Conservation (phyloP, 2,888 invertebrate species). For the Drosophila nr. fundita region DNA sequence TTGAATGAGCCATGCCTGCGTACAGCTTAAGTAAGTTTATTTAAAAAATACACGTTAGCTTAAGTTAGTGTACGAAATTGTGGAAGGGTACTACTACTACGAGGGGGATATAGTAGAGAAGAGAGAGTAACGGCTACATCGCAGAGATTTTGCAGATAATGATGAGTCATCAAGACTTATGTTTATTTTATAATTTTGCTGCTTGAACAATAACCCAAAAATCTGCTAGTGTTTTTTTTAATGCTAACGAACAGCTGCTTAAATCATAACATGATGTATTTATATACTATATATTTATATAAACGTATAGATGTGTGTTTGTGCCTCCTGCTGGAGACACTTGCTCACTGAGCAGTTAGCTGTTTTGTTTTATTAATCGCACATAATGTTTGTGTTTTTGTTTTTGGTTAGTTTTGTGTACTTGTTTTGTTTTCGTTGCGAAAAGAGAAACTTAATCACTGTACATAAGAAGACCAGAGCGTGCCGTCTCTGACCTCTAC, state of each 20-base stretch:
- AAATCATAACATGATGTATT: slow-evolving; percentile 26
- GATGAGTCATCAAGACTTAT: slow-evolving; percentile 21
- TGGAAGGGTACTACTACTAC: slow-evolving; percentile 5
- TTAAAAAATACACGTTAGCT: slow-evolving; percentile 49
- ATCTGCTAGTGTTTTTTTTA: slow-evolving; percentile 27
- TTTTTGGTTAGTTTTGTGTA: slow-evolving; percentile 46
- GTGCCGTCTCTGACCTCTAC: slow-evolving; percentile 47
- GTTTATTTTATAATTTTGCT: slow-evolving; percentile 6
- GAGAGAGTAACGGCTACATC: slow-evolving; percentile 46
- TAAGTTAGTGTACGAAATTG: slow-evolving; percentile 18
- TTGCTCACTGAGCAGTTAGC: slow-evolving; percentile 63
- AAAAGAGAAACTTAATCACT: slow-evolving; percentile 67
- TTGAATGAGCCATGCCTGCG: slow-evolving; percentile 42
- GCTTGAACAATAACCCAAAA: slow-evolving; percentile 22
- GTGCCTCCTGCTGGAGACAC: slow-evolving; percentile 17
- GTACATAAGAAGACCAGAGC: slow-evolving; percentile 54
- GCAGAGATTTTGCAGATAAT: slow-evolving; percentile 46
- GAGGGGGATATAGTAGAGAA: neutral
- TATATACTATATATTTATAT: slow-evolving; percentile 23
- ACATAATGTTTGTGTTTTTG: slow-evolving; percentile 25
- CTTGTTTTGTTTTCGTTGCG: slow-evolving; percentile 61
- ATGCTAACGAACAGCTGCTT: slow-evolving; percentile 44
- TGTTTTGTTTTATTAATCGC: slow-evolving; percentile 38
- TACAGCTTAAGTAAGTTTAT: slow-evolving; percentile 36
- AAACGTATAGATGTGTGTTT: slow-evolving; percentile 16